Evolutionary conservation across 2,797 vertebrate species (phyloP).

Genomic region (Leontopithecus rosalia): DNA sequence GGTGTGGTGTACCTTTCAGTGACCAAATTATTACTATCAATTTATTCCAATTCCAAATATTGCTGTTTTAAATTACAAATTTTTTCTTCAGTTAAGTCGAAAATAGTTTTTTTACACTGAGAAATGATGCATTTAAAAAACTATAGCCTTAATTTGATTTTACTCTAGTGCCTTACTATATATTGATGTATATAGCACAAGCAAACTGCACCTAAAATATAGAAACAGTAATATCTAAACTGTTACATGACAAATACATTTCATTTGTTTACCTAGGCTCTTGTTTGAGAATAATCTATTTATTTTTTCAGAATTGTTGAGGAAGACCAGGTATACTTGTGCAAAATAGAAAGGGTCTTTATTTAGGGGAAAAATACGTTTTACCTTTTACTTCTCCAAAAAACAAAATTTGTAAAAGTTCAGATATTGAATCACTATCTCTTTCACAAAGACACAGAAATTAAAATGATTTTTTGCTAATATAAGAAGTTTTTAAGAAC

Average conservation of each 20-base stretch:
- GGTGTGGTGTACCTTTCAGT: neutral
- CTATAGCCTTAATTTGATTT: neutral
- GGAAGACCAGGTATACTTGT: neutral
- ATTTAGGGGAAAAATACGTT: neutral
- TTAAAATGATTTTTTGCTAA: neutral
- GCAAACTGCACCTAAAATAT: neutral
- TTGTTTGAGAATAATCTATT: neutral
- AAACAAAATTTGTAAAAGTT: neutral
- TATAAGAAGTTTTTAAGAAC: neutral
- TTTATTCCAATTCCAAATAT: neutral
- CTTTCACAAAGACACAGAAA: neutral
- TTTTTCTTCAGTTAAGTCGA: neutral
- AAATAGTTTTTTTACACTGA: neutral
- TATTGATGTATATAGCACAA: neutral
- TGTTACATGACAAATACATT: neutral
- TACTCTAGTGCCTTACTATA: neutral
- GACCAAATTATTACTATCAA: neutral
- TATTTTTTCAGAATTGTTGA: neutral
- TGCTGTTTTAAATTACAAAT: neutral
- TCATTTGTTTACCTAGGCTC: neutral
- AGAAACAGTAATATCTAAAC: neutral
- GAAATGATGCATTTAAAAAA: neutral
- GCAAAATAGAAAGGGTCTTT: neutral
- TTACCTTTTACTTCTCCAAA: neutral
- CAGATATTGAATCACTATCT: neutral